phyloP scores from a whole-genome alignment of 2,888 invertebrate species.

The Papilio demoleus region DNA sequence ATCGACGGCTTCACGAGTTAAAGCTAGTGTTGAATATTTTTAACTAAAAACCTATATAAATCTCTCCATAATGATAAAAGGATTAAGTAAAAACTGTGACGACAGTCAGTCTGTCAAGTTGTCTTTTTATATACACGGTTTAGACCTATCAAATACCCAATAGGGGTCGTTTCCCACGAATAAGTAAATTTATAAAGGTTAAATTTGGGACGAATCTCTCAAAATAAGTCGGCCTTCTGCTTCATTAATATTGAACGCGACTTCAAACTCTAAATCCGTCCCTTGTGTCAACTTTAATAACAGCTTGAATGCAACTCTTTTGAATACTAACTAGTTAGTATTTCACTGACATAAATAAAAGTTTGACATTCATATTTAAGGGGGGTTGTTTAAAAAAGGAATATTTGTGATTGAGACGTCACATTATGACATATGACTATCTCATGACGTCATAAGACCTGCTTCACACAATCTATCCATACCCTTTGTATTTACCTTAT shows the following conservation, averaged over 20 bases:
- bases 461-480: too few relatives aligned
- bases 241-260: conserved; percentile 27
- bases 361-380: background rate
- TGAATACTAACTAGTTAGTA: conserved; percentile 1
- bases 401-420: too few relatives aligned
- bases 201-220: conserved; percentile 1
- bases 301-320: conserved; percentile 10
- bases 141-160: background rate
- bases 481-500: too few relatives aligned
- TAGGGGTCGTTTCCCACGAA: background rate
- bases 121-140: background rate
- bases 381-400: background rate
- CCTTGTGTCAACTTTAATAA: conserved; percentile 15
- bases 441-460: too few relatives aligned
- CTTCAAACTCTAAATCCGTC: conserved; percentile 5
- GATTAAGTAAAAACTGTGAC: background rate
- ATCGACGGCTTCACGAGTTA: too few relatives aligned
- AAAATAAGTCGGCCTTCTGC: conserved; percentile 18
- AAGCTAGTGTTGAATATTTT: too few relatives aligned
- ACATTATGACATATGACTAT: too few relatives aligned
- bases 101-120: background rate
- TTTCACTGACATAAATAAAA: background rate
- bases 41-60: too few relatives aligned
- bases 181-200: conserved; percentile 6
- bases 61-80: too few relatives aligned